A percentile compares a stretch with the other conserved stretches of the same genome.
These are phyloP conservation scores for Scaptodrosophila latifasciaeformis DNA, from an alignment of 2,888 invertebrate genomes.

Conservation along the genomic window DNA sequence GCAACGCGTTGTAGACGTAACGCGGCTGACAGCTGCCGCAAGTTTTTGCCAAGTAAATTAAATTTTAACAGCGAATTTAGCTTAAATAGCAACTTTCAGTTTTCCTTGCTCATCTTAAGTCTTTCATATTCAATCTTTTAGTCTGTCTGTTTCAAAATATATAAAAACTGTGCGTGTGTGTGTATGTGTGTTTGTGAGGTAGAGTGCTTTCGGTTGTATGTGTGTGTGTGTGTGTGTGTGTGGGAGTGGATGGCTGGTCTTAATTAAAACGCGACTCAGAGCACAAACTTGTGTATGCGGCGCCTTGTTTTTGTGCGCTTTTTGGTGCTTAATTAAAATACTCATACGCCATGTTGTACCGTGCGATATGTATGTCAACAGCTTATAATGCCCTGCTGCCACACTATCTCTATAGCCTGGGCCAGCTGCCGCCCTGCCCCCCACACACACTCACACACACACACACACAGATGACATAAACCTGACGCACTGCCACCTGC, in stretches of 20 bases:
- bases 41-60: slow-evolving; percentile 60
- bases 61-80: slow-evolving; percentile 57
- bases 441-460: background rate
- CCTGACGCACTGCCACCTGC: too few species aligned
- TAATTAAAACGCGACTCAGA: slow-evolving; percentile 56
- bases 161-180: too few species aligned
- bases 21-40: slow-evolving; percentile 37
- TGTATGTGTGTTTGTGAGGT: background rate
- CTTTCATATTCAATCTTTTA: too few species aligned
- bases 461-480: background rate
- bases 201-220: background rate
- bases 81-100: slow-evolving; percentile 59
- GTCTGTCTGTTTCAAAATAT: too few species aligned
- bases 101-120: slow-evolving; percentile 31
- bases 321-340: slow-evolving; percentile 69
- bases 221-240: background rate
- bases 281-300: slow-evolving; percentile 40
- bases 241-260: too few species aligned
- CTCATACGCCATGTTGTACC: slow-evolving; percentile 64
- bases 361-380: slow-evolving; percentile 54
- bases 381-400: slow-evolving; percentile 39
- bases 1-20: background rate
- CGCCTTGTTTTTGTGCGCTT: slow-evolving; percentile 42
- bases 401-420: slow-evolving; percentile 10
- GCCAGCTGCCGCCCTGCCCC: too few species aligned